phyloP scores from a whole-genome alignment of 2,113 vertebrate genomes.

The Nibea albiflora region DNA sequence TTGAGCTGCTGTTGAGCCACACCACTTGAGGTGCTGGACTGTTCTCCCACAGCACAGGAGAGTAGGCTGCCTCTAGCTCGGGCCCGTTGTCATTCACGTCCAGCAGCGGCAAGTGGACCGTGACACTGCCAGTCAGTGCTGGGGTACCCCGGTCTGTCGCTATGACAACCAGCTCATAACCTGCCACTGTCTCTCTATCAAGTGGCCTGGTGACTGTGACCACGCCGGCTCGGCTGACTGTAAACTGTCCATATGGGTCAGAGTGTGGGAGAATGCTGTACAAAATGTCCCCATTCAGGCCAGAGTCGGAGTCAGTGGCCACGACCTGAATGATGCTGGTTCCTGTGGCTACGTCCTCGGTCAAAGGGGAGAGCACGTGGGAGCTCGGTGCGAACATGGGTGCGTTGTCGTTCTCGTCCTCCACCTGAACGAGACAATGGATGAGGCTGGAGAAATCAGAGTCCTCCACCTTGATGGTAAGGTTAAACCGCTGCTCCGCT shows the following conservation, averaged over 20 bases:
- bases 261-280: conserved; percentile 87
- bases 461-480: conserved; percentile 90
- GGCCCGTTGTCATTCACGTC: conserved; percentile 92
- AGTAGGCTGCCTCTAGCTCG: conserved; percentile 85
- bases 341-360: conserved; percentile 85
- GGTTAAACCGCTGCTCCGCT: conserved; percentile 88
- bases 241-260: conserved; percentile 84
- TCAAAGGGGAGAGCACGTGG: conserved; percentile 79
- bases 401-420: conserved; percentile 90
- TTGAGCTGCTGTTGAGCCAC: conserved; percentile 84
- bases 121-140: conserved; percentile 83
- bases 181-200: conserved; percentile 84
- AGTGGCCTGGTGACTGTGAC: conserved; percentile 83
- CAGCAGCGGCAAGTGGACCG: conserved; percentile 84
- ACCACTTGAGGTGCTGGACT: conserved; percentile 84
- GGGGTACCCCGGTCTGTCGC: conserved; percentile 88
- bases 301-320: conserved; percentile 88
- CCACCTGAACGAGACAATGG: conserved; percentile 86
- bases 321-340: conserved; percentile 84
- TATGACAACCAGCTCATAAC: conserved; percentile 85
- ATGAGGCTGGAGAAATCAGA: conserved; percentile 87
- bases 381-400: conserved; percentile 85
- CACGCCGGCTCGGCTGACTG: conserved; percentile 81
- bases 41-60: conserved; percentile 91
- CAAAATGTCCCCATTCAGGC: conserved; percentile 84